Conservation (phyloP, 2,113 vertebrate genomes). For the Morone saxatilis region DNA sequence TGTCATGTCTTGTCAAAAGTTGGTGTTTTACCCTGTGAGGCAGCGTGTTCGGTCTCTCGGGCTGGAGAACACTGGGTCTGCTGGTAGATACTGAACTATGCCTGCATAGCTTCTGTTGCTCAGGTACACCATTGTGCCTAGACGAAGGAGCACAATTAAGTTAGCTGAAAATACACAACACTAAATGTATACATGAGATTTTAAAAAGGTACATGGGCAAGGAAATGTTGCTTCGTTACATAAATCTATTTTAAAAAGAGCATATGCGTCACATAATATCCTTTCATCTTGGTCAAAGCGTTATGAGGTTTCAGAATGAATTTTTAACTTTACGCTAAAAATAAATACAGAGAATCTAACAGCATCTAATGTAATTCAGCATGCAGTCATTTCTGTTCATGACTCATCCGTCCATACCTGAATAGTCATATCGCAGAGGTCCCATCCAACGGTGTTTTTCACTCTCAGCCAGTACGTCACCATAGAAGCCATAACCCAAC, state of each 20-base stretch:
- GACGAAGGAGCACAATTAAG: slow-evolving; percentile 7
- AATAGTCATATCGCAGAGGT: slow-evolving; percentile 87
- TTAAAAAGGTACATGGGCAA: not conserved
- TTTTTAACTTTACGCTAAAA: slow-evolving; percentile 17
- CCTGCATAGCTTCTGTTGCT: slow-evolving; percentile 86
- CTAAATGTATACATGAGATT: not conserved
- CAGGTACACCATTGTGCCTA: slow-evolving; percentile 84
- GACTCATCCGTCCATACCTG: slow-evolving; percentile 73
- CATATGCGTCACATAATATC: not conserved
- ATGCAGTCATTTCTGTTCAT: not conserved
- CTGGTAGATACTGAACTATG: slow-evolving; percentile 84
- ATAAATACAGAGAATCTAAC: not conserved
- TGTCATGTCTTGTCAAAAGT: not conserved
- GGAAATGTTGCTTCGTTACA: slow-evolving; percentile 1
- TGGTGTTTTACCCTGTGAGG: slow-evolving; percentile 83
- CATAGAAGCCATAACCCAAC: slow-evolving; percentile 89
- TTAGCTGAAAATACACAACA: not conserved
- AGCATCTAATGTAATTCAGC: no score
- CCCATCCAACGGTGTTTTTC: slow-evolving; percentile 89
- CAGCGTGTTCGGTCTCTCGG: slow-evolving; percentile 87
- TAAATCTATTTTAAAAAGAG: not conserved
- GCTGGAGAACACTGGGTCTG: slow-evolving; percentile 80
- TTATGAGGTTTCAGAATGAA: not conserved
- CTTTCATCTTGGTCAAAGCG: not conserved
- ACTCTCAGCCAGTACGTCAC: slow-evolving; percentile 86